Conservation (phyloP, 2,797 vertebrate genomes). For the Mareca strepera region DNA sequence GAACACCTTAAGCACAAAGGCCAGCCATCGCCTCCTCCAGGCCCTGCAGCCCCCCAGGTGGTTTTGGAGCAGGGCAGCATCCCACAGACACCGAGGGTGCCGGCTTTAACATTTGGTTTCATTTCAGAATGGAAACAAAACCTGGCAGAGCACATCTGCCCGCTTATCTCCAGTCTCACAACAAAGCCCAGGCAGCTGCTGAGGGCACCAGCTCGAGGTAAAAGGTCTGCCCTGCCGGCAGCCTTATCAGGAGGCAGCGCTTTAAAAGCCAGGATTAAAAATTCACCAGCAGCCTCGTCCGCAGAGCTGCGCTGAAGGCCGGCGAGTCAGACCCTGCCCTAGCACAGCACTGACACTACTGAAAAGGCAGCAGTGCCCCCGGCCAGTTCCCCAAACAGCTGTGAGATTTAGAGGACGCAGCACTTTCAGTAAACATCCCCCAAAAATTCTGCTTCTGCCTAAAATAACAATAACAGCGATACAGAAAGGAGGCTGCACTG, state of each 20-base stretch:
- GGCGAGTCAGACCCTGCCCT: not conserved
- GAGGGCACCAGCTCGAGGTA: not conserved
- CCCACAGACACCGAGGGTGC: not conserved
- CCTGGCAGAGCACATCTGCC: fast-evolving
- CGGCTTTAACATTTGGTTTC: not conserved
- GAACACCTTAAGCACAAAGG: too few relatives aligned
- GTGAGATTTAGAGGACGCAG: fast-evolving
- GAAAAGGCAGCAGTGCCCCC: fast-evolving
- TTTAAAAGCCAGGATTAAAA: not conserved
- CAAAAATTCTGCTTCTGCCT: not conserved
- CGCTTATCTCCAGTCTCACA: not conserved
- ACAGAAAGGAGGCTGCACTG: not conserved
- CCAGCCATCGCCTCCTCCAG: not conserved
- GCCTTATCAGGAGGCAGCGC: not conserved
- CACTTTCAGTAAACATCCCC: not conserved
- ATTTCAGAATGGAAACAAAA: not conserved
- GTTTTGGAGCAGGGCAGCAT: not conserved
- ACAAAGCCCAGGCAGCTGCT: not conserved
- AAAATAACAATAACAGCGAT: not conserved
- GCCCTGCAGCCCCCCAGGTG: too few relatives aligned
- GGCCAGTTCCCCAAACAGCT: not conserved
- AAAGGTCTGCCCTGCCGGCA: not conserved
- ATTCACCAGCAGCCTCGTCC: not conserved
- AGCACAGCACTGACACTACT: not conserved
- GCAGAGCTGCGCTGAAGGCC: not conserved